Evolutionary conservation across 2,113 vertebrate genomes (phyloP), one percentile per base, ranked within the genome.

Genomic region (Antechinus stuartii): DNA sequence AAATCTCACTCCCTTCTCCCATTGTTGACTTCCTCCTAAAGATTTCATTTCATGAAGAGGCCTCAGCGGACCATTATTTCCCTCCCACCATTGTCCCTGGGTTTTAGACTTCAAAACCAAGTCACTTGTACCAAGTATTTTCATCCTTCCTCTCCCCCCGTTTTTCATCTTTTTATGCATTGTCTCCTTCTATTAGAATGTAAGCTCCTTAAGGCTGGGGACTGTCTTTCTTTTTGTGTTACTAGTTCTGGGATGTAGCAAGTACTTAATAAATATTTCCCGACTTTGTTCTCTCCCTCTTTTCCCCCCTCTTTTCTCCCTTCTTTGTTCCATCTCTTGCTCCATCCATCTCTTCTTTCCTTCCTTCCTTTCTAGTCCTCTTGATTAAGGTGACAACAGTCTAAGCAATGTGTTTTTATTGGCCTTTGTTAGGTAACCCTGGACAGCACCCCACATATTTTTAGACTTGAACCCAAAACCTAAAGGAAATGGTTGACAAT

Each of bases 281-380:
- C n/a, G 23, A 52, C 19, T 5, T 54, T 23, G 14, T 16, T 10
- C 30, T 57, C 8, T 26, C 25, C 6, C 26, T 14, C 55, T 2
- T 27, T 10, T 27, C 8, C 26, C 26, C 9, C 56, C 8, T 57
- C 56, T 8, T 10, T 9, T 57, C 2, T 35, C 12, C 11, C 57
- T 14, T 68, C 9, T 27, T 11, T 61, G 2, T 27, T 30, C 14
- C 3, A 3, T 35, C 0, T 14, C 12, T 35, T 1, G 0, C 14
- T n/a, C 35, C 61, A 30, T 35, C 5, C 30, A 4, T 68, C 16
- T 3, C 61, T 68, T 2, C 11, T 11, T 68, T 2, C 61, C 12
- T 35, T 25, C 68, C 61, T 42, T 76, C 14, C 16, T 76, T 76
- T 68, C 61, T n/a, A n/a, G 30, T n/a, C 61, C 7, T 76, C 61